Base-by-base conservation (phyloP, 2,113 vertebrate species). In the Bucco capensis region DNA sequence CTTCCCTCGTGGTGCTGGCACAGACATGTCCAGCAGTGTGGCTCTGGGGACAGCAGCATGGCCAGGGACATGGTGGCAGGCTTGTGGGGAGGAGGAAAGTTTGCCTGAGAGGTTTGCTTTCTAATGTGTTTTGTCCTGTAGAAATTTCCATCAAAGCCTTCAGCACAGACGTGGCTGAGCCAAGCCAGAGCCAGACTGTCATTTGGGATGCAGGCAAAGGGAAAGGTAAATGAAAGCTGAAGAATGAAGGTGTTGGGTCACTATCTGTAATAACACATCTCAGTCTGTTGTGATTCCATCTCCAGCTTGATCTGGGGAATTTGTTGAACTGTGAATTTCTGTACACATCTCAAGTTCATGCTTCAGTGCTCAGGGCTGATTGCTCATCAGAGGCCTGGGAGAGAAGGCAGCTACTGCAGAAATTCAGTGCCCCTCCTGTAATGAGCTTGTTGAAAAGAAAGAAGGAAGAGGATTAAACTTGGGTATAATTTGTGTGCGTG, bases 181-280 rank as follows among this genome's bases (percentile, higher is more conserved):
- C 2, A 74, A 93, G 91, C 40, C 35, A 76, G 95, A 85, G 50
- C 71, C 42, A 51, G 74, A 62, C 78, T 57, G 74, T 83, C 74
- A 44, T 85, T 92, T 64, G 62, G 71, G 50, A 89, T 90, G 57
- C 78, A 86, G 77, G 70, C 23, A 88, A 72, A 83, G 16, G 38
- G 61, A 92, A 88, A 94, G 90, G 72, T 94, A 84, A 96, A 92
- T 89, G 92, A 94, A 95, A 92, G 91, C 77, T 4, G 27, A 93
- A 81, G 89, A 96, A 85, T 76, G 81, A 86, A 87, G 88, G 90
- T 89, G 66, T 89, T 92, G 71, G 93, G 89, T 96, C 86, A 86
- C 92, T 96, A 85, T 97, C 95, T 95, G 76, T 95, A 93, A 95
- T 94, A 96, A 91, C 94, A 94, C 70, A 92, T 92, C 95, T 95